These are phyloP conservation scores for Poeciliopsis paucimaculata DNA, from an alignment of 2,797 vertebrate genomes.

Conservation along the genomic window DNA sequence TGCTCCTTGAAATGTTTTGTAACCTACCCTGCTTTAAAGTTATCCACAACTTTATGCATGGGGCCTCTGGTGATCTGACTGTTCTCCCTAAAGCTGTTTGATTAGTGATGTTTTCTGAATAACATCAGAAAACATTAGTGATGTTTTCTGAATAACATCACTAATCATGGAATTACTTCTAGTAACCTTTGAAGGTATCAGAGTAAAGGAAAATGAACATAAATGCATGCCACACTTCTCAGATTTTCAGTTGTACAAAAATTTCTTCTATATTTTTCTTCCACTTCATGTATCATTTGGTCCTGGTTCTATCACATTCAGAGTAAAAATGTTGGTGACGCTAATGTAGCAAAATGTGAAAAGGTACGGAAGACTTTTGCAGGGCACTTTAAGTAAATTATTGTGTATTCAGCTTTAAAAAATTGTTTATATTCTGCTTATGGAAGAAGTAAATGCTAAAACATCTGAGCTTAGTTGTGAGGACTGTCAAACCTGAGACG, in stretches of 20 bases:
- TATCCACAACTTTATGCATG: neutral
- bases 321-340: neutral
- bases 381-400: neutral
- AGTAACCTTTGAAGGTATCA: neutral
- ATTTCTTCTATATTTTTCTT: neutral
- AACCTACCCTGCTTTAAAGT: neutral
- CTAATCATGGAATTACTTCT: neutral
- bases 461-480: slow-evolving; percentile 31
- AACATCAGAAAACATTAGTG: neutral
- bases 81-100: neutral
- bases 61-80: neutral
- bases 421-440: neutral
- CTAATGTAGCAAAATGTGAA: neutral
- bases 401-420: neutral
- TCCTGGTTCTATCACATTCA: neutral
- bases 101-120: neutral
- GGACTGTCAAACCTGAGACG: slow-evolving; percentile 33
- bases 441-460: slow-evolving; percentile 33
- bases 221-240: neutral
- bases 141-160: neutral
- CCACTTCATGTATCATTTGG: neutral
- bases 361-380: neutral
- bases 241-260: neutral
- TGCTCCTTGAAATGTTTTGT: neutral
- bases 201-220: neutral